Conservation (phyloP, 1,140 invertebrate species). For the Drosophila seguyi region DNA sequence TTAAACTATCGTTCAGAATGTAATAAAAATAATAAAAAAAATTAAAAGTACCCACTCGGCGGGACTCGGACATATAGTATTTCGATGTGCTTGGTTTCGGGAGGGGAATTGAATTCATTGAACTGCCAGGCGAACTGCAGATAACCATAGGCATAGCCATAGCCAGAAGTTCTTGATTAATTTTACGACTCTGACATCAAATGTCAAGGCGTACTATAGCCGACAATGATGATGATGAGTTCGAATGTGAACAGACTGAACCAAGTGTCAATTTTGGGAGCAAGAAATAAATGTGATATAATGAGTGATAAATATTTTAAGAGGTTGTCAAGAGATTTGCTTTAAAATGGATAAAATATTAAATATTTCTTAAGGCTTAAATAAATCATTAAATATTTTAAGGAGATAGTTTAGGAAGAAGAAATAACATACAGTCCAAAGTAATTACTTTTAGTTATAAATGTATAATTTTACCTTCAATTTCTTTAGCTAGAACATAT, state of each 20-base stretch:
- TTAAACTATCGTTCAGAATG: constrained; percentile 51
- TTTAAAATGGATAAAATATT: neutral
- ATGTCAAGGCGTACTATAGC: constrained; percentile 41
- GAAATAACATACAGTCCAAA: too few relatives aligned
- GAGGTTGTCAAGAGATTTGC: neutral
- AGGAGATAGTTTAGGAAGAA: too few relatives aligned
- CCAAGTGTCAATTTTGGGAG: neutral
- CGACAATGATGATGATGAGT: constrained; percentile 1
- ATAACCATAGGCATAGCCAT: constrained; percentile 22
- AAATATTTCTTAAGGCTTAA: neutral
- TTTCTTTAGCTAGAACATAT: neutral
- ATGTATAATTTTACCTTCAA: too few relatives aligned
- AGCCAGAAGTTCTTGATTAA: constrained; percentile 47
- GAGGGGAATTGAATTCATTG: constrained; percentile 41
- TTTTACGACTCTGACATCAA: constrained; percentile 58
- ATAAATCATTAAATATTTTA: neutral
- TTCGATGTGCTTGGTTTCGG: constrained; percentile 33
- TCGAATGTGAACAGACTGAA: neutral
- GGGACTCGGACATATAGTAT: constrained; percentile 3
- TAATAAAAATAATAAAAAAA: constrained; percentile 75
- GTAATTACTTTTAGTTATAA: too few relatives aligned
- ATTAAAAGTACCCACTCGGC: constrained; percentile 49
- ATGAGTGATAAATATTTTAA: neutral
- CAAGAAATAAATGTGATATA: neutral
- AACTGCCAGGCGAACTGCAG: constrained; percentile 29